phyloP scores from a whole-genome alignment of 2,113 vertebrate species.

The Natator depressus region DNA sequence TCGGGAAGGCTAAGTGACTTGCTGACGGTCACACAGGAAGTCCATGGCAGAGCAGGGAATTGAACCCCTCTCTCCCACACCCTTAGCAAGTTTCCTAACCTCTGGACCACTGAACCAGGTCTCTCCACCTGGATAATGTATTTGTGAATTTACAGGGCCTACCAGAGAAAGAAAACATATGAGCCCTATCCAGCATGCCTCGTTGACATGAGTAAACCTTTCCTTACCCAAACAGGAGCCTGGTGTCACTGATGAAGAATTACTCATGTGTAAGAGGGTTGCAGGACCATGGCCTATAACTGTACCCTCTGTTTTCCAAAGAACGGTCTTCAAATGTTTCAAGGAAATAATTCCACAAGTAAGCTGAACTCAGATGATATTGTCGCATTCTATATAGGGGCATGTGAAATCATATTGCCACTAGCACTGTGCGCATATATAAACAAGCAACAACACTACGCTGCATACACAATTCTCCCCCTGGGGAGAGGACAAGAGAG shows the following conservation, averaged over 20 bases:
- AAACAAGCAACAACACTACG: constrained; percentile 53
- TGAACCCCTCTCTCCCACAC: too few relatives aligned
- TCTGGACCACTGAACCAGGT: not conserved
- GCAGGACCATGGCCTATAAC: not conserved
- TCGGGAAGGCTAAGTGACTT: not conserved
- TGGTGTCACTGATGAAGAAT: not conserved
- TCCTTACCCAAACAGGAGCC: not conserved
- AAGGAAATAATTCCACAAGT: constrained; percentile 60
- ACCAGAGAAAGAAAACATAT: not conserved
- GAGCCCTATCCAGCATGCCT: not conserved
- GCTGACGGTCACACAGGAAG: not conserved
- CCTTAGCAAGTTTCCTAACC: not conserved
- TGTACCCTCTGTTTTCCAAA: not conserved
- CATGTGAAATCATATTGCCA: not conserved
- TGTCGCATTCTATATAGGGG: constrained; percentile 59
- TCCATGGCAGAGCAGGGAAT: not conserved
- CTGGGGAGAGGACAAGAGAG: not conserved
- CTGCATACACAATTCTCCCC: not conserved
- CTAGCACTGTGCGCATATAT: not conserved
- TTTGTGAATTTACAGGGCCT: not conserved
- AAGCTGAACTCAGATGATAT: constrained; percentile 65
- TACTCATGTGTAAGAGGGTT: not conserved
- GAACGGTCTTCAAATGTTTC: not conserved
- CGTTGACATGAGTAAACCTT: not conserved
- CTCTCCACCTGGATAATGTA: not conserved